phyloP scores from a whole-genome alignment of 2,888 invertebrate genomes.

The Plusia festucae region DNA sequence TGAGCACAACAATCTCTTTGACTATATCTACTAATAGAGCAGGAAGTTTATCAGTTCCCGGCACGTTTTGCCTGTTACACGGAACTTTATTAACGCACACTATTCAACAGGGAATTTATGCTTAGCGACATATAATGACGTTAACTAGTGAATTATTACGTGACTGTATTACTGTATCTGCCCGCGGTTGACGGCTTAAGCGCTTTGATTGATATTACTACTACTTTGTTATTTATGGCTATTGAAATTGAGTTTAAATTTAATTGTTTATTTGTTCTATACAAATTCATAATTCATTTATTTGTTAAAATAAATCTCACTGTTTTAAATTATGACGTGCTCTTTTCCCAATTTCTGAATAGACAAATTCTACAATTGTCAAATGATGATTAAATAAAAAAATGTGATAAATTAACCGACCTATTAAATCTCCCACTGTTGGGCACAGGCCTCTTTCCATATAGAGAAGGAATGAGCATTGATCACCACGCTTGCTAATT shows the following conservation, averaged over 20 bases:
- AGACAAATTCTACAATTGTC: too few species aligned
- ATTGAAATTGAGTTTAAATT: not conserved
- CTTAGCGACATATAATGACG: constrained; percentile 73
- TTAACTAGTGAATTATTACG: constrained; percentile 71
- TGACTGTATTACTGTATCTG: constrained; percentile 62
- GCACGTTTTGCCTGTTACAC: constrained; percentile 71
- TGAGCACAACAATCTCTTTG: constrained; percentile 25
- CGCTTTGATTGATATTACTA: constrained; percentile 42
- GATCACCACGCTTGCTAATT: too few species aligned
- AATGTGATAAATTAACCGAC: too few species aligned
- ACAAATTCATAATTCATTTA: too few species aligned
- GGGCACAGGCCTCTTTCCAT: too few species aligned
- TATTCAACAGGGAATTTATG: constrained; percentile 74
- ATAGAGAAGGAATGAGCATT: too few species aligned
- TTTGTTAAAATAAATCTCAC: too few species aligned
- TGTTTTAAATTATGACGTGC: too few species aligned
- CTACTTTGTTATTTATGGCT: constrained; percentile 27
- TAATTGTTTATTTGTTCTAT: not conserved
- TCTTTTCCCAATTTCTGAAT: too few species aligned
- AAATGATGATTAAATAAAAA: too few species aligned
- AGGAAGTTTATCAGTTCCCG: constrained; percentile 71
- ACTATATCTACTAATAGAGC: constrained; percentile 44
- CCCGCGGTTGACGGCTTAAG: constrained; percentile 37
- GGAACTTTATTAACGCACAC: constrained; percentile 74
- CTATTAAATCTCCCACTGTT: too few species aligned